Evolutionary conservation across 2,888 invertebrate species (phyloP), one percentile per base, ranked within the genome.

Genomic region (Brenthis hecate): DNA sequence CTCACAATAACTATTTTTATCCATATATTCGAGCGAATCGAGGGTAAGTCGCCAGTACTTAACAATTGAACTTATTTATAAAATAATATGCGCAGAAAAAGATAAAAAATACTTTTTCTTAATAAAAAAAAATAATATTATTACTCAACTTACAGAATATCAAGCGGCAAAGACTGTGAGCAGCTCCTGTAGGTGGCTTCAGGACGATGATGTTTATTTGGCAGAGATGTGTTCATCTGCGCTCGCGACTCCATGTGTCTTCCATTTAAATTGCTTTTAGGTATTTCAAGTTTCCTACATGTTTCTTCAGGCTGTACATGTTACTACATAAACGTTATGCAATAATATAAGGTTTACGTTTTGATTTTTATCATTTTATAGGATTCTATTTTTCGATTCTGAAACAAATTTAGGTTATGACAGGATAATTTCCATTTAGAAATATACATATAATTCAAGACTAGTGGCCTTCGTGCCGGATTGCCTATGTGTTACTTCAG

Each of bases 91-190:
- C 32, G 36, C 36, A 19, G 19, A 19, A 36, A 36, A 36, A 6
- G 36, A 6, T 6, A 36, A 36, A 6, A 32, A 32, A 32, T 6
- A 32, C 19, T 19, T 19, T 19, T 19, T 19, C 32, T 32, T 0
- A 32, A 1, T 36, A 36, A 8, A 8, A 8, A 36, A 14, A 47
- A 11, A 6, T 50, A 48, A 14, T 50, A 43, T 43, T 32, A 13
- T 54, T 19, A 28, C 16, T 54, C 36, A 28, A 89, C 93, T 92
- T 78, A 93, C 93, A 93, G 87, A 89, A 93, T 93, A 76, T 93
- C 93, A 75, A 93, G 90, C 65, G 93, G 93, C 77, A 93, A 76
- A 54, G 91, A 88, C 79, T 93, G 93, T 73, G 93, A 91, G 80
- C 93, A 93, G 82, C 89, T 92, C 77, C 85, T 88, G 77, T 93